These are phyloP conservation scores for Tachycineta bicolor DNA, from an alignment of 2,113 vertebrate genomes.

Conservation along the genomic window DNA sequence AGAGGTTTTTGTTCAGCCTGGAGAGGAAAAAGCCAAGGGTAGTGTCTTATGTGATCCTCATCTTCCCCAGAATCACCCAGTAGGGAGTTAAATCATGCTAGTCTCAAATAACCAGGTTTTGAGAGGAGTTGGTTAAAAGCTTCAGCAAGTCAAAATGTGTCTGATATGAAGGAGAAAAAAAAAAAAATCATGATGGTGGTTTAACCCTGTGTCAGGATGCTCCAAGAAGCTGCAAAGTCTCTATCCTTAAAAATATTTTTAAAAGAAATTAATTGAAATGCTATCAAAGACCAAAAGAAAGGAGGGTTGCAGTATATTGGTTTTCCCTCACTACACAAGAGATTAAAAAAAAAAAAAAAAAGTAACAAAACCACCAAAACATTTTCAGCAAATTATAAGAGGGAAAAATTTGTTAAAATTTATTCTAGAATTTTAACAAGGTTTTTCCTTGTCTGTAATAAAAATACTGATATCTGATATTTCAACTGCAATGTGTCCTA, in stretches of 20 bases:
- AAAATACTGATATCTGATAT: neutral
- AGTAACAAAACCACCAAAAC: neutral
- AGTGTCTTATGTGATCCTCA: neutral
- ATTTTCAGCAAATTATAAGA: neutral
- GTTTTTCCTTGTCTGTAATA: neutral
- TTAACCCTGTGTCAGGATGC: neutral
- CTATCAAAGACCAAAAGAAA: neutral
- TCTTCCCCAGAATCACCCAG: neutral
- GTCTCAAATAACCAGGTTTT: neutral
- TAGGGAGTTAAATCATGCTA: neutral
- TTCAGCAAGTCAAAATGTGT: neutral
- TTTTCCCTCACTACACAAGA: neutral
- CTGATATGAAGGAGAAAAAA: neutral
- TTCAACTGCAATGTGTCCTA: neutral
- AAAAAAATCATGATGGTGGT: neutral
- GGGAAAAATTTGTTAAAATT: neutral
- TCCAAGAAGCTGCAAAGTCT: neutral
- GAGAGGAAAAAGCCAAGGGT: neutral
- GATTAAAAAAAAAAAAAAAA: neutral
- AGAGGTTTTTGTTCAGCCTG: neutral
- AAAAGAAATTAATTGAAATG: neutral
- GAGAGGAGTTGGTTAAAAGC: neutral
- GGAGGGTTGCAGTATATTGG: neutral
- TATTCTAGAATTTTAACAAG: neutral
- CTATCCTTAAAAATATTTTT: neutral